A percentile compares a stretch with the other conserved stretches of the same genome.
Conservation (phyloP, 2,888 invertebrate species). For the Coremacera marginata region DNA sequence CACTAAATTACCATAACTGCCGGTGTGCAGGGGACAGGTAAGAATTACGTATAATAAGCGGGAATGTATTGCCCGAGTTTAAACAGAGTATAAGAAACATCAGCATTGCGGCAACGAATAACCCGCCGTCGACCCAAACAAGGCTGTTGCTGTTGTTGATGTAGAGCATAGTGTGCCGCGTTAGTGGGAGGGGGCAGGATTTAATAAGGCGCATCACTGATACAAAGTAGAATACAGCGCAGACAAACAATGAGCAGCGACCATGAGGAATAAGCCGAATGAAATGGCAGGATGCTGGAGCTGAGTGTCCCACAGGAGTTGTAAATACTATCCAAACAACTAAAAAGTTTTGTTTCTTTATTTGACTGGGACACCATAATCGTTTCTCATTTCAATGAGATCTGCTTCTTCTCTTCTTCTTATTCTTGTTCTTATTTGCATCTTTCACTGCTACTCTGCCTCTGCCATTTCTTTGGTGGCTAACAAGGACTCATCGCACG, state of each 20-base stretch:
- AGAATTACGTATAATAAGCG: conserved; percentile 38
- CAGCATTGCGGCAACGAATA: conserved; percentile 57
- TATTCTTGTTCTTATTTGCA: not conserved
- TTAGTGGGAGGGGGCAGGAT: not conserved
- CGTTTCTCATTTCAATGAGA: conserved; percentile 68
- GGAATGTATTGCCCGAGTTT: conserved; percentile 39
- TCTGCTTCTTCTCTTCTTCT: conserved; percentile 8
- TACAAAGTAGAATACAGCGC: not conserved
- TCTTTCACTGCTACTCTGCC: not conserved
- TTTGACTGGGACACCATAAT: conserved; percentile 63
- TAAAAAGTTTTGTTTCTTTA: conserved; percentile 62
- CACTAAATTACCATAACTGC: conserved; percentile 65
- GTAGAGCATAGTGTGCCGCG: not conserved
- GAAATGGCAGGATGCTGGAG: not conserved
- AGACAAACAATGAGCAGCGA: not conserved
- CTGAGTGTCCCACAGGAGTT: conserved; percentile 63
- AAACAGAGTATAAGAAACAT: conserved; percentile 52
- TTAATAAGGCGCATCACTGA: conserved; percentile 33
- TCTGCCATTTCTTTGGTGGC: not conserved
- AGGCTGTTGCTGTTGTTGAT: not conserved
- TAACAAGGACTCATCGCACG: not conserved
- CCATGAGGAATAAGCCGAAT: not conserved
- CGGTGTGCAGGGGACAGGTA: conserved; percentile 14
- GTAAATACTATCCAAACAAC: conserved; percentile 67
- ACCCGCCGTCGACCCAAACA: not conserved